phyloP scores from a whole-genome alignment of 2,888 invertebrate genomes.

The Megalurothrips usitatus region DNA sequence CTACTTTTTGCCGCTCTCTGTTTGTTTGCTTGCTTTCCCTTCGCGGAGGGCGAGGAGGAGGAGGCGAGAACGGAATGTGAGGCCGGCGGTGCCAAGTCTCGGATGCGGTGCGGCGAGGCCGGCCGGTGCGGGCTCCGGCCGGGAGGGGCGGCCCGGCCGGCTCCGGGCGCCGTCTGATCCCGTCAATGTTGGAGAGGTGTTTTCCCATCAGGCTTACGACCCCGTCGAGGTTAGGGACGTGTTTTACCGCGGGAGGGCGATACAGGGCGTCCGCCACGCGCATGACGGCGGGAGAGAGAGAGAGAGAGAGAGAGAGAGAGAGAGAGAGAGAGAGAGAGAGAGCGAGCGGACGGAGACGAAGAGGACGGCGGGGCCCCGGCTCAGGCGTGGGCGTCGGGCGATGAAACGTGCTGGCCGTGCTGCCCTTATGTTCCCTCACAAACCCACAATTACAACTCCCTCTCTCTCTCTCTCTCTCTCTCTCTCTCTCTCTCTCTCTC shows the following conservation, averaged over 20 bases:
- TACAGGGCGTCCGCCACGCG: not conserved
- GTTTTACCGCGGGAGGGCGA: not conserved
- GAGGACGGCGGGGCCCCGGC: constrained; percentile 29
- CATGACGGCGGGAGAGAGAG: constrained; percentile 30
- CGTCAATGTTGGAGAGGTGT: constrained; percentile 24
- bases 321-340: constrained; percentile 23
- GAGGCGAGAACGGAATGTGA: not conserved
- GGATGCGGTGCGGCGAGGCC: not conserved
- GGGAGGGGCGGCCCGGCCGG: not conserved
- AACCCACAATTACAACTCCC: constrained; percentile 24
- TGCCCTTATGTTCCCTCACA: constrained; percentile 24
- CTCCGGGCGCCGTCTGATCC: constrained; percentile 29
- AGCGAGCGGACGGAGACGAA: constrained; percentile 20
- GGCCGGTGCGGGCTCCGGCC: not conserved
- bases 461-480: not conserved
- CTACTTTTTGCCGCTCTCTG: not conserved
- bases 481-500: not conserved
- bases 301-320: constrained; percentile 30
- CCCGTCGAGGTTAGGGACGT: constrained; percentile 5
- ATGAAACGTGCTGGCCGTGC: constrained; percentile 30
- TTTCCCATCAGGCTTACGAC: constrained; percentile 24
- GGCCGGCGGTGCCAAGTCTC: not conserved
- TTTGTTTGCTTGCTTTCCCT: not conserved
- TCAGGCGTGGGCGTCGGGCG: not conserved
- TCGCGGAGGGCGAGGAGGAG: no score